These are phyloP conservation scores for Oncorhynchus masou DNA, from an alignment of 2,113 vertebrate genomes.

Conservation along the genomic window DNA sequence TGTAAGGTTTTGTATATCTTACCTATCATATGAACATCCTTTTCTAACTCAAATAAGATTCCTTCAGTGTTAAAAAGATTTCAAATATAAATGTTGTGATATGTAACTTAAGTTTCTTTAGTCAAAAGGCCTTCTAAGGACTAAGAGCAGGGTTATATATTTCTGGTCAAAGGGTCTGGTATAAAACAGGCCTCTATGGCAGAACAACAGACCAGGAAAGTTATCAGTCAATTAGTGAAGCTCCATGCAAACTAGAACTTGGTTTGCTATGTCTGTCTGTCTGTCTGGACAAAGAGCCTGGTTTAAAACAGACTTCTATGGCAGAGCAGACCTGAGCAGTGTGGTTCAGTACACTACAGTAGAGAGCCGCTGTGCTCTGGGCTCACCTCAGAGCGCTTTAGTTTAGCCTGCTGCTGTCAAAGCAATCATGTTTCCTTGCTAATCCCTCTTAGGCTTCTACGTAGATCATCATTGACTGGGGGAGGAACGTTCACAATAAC, in stretches of 20 bases:
- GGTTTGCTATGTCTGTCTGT: background rate
- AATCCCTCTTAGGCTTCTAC: conserved; percentile 57
- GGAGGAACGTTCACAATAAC: conserved; percentile 61
- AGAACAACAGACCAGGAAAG: background rate
- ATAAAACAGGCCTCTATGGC: background rate
- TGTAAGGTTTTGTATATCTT: too few relatives aligned
- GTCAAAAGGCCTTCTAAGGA: too few relatives aligned
- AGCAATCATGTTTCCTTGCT: conserved; percentile 51
- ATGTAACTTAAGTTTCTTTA: too few relatives aligned
- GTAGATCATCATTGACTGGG: conserved; percentile 50
- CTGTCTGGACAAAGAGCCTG: background rate
- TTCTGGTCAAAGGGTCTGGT: background rate
- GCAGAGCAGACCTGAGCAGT: background rate
- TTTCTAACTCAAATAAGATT: too few relatives aligned
- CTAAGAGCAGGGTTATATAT: background rate
- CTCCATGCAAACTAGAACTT: too few relatives aligned
- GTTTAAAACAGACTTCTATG: background rate
- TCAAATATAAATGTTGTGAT: too few relatives aligned
- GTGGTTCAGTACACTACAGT: background rate
- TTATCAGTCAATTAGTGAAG: too few relatives aligned
- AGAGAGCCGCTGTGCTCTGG: background rate
- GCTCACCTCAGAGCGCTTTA: background rate
- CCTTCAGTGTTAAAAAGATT: too few relatives aligned
- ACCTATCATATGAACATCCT: too few relatives aligned
- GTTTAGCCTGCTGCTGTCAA: conserved; percentile 34